Conservation (phyloP, 2,888 invertebrate genomes). For the Mesorhabditis spiculigera region DNA sequence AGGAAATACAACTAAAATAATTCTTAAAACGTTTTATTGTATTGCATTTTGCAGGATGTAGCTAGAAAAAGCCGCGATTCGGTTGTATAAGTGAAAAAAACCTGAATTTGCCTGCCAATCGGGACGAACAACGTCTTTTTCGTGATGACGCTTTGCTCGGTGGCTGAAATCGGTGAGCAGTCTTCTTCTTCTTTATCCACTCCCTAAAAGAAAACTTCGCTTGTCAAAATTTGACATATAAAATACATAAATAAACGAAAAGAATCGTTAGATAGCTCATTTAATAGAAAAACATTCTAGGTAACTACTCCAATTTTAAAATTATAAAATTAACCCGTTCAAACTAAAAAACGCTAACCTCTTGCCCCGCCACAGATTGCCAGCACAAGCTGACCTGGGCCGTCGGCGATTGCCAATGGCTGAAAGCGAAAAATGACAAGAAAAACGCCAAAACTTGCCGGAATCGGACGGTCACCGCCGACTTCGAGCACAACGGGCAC, state of each 20-base stretch:
- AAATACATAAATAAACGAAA: no score
- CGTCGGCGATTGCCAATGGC: not conserved
- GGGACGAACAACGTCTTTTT: not conserved
- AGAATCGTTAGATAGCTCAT: no score
- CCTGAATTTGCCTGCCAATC: not conserved
- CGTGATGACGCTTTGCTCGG: not conserved
- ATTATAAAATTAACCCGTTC: no score
- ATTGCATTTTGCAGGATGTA: no score
- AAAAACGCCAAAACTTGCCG: not conserved
- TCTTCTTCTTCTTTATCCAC: not conserved
- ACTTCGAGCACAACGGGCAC: slow-evolving; percentile 1
- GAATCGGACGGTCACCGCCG: slow-evolving; percentile 1
- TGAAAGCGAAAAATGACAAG: not conserved
- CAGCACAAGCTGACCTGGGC: slow-evolving; percentile 2
- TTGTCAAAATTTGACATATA: no score
- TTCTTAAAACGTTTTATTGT: no score
- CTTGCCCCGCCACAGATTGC: not conserved
- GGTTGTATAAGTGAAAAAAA: not conserved
- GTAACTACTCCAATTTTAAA: no score
- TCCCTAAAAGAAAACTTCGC: no score
- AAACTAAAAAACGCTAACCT: not conserved
- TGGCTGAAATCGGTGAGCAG: not conserved
- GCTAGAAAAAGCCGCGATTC: no score
- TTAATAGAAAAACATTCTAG: no score
- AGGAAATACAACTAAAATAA: not conserved